Evolutionary conservation across 2,113 vertebrate genomes (phyloP).

Genomic region (Cephalopholis sonnerati): DNA sequence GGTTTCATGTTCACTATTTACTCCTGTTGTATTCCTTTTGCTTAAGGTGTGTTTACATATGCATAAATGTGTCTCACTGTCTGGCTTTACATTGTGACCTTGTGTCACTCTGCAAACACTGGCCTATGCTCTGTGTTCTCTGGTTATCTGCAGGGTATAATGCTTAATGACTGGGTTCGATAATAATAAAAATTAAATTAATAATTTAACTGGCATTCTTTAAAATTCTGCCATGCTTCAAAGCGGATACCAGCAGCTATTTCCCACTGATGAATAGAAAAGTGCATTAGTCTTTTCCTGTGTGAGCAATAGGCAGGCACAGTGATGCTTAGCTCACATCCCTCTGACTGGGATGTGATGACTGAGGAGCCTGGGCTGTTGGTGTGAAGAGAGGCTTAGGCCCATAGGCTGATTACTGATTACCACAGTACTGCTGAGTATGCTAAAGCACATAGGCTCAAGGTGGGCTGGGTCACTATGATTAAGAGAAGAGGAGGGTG

Average conservation of each 20-base stretch:
- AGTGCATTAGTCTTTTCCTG: background rate
- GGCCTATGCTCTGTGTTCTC: background rate
- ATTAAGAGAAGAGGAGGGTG: slow-evolving; percentile 62
- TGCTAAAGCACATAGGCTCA: slow-evolving; percentile 76
- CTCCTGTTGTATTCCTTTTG: background rate
- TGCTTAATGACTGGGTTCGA: background rate
- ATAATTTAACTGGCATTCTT: background rate
- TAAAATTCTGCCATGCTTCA: background rate
- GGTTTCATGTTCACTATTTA: slow-evolving; percentile 13
- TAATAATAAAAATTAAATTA: background rate
- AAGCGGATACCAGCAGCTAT: background rate
- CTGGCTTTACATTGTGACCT: background rate
- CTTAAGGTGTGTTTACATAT: slow-evolving; percentile 24
- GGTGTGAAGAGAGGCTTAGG: slow-evolving; percentile 69
- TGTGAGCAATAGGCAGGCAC: slow-evolving; percentile 15
- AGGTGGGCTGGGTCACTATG: slow-evolving; percentile 79
- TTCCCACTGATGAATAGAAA: background rate
- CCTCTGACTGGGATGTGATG: slow-evolving; percentile 51
- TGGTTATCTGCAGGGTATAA: background rate
- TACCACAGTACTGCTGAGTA: slow-evolving; percentile 77
- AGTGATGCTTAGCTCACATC: slow-evolving; percentile 31
- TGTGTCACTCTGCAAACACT: slow-evolving; percentile 23
- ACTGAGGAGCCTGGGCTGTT: slow-evolving; percentile 46
- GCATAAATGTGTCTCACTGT: background rate
- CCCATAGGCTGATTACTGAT: slow-evolving; percentile 82